Evolutionary conservation across 1,140 invertebrate genomes (phyloP).

Genomic region (Halesus radiatus): DNA sequence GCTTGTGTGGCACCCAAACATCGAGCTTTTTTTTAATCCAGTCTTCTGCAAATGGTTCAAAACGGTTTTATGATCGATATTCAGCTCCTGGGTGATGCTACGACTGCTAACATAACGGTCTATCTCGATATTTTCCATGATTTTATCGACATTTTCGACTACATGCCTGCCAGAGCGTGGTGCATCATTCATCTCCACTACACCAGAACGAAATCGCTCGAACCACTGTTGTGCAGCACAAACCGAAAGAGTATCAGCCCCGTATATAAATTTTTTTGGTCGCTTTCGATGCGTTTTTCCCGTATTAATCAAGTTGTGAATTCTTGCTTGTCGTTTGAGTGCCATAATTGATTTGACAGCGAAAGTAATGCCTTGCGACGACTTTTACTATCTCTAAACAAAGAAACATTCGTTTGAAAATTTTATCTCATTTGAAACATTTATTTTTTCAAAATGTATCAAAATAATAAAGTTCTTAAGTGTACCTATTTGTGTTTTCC

Average conservation of each 20-base stretch:
- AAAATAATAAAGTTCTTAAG: too few species aligned
- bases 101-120: constrained; percentile 14
- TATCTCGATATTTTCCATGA: constrained; percentile 23
- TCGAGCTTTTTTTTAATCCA: constrained; percentile 9
- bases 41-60: constrained; percentile 1
- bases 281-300: too few species aligned
- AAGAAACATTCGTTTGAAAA: too few species aligned
- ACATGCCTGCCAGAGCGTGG: constrained; percentile 16
- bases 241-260: constrained; percentile 15
- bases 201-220: constrained; percentile 16
- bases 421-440: too few species aligned
- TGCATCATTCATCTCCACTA: constrained; percentile 21
- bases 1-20: constrained; percentile 15
- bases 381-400: too few species aligned
- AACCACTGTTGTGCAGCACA: constrained; percentile 23
- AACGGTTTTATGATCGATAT: constrained; percentile 22
- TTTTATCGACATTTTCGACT: constrained; percentile 19
- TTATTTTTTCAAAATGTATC: too few species aligned
- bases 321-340: too few species aligned
- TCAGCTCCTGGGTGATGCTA: constrained; percentile 7
- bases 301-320: too few species aligned
- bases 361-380: too few species aligned
- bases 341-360: too few species aligned
- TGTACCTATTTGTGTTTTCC: too few species aligned
- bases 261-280: too few species aligned